Evolutionary conservation across 1,140 invertebrate species (phyloP), one percentile per base, ranked within the genome.

Genomic region (Drosophila sp.): DNA sequence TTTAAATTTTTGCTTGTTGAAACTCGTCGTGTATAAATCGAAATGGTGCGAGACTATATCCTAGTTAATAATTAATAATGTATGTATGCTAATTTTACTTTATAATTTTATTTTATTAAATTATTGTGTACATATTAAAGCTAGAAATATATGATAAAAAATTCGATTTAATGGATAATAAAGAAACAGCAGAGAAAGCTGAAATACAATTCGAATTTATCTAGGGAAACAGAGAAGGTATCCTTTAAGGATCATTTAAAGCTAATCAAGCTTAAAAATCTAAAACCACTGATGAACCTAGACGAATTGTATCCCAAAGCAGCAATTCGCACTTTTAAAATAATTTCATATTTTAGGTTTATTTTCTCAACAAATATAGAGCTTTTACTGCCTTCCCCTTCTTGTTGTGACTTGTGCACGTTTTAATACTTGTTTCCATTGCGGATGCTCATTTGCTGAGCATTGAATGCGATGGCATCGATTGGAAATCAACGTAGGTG

Each of bases 1-100:
- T 86, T 86, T 58, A 63, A 59, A 77, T 65, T 46, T 78, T 56
- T 53, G 25, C 41, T 7, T 80, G 79, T 86, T 87, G 40, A 75
- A 46, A 59, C 34, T 62, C 43, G 36, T 63, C 51, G 62, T 86
- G 77, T 84, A 83, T 58, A 87, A 48, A 86, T 86, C 71, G 40
- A 78, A 69, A 81, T 54, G 78, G 82, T 87, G 82, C 82, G 70
- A 58, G 71, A 62, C 63, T 58, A 13, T 36, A 36, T 13, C 5
- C 25, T 38, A 14, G 34, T 63, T 14, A 14, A 41, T 51, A 14
- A 21, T 50, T 13, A 13, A 8, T 36, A 11, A 34, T 32, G 38
- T 16, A 34, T 38, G 9, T 41, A 34, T 38, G 18, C 50, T 34
- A 57, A 32, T 34, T 18, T 45, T 29, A 14, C 14, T 54, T n/a